Evolutionary conservation across 2,888 invertebrate species (phyloP).

Genomic region (Leuctra nigra): DNA sequence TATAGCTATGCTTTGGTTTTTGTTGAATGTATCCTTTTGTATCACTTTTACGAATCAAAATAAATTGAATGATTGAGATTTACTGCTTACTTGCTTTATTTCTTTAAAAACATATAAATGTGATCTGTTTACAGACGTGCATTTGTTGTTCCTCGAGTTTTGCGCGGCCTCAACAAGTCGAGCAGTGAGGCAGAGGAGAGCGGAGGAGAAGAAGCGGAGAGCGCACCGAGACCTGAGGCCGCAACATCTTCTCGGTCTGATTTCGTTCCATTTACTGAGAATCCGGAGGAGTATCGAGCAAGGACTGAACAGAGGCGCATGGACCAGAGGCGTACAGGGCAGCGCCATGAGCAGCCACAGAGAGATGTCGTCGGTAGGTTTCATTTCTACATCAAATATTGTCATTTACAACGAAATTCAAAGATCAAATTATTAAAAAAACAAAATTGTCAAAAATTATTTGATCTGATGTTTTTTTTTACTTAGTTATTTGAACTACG

Average conservation of each 20-base stretch:
- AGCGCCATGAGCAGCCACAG: constrained; percentile 22
- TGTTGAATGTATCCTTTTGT: too few relatives aligned
- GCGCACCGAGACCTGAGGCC: constrained; percentile 30
- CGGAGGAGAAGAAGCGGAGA: constrained; percentile 35
- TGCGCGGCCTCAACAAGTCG: constrained; percentile 40
- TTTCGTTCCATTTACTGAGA: constrained; percentile 40
- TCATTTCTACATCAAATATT: background rate
- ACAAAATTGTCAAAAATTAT: too few relatives aligned
- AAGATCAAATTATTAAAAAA: too few relatives aligned
- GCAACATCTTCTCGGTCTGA: constrained; percentile 20
- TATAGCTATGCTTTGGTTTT: too few relatives aligned
- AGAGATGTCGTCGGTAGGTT: constrained; percentile 36
- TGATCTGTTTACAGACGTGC: constrained; percentile 29
- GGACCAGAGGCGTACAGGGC: constrained; percentile 33
- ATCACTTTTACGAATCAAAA: too few relatives aligned
- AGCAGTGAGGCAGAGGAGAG: constrained; percentile 36
- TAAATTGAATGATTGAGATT: too few relatives aligned
- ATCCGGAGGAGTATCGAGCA: constrained; percentile 68
- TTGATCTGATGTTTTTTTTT: background rate
- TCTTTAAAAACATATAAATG: too few relatives aligned
- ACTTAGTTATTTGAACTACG: too few relatives aligned
- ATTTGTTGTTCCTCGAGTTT: constrained; percentile 36
- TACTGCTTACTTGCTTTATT: too few relatives aligned
- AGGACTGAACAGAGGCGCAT: constrained; percentile 49
- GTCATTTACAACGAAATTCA: background rate